phyloP scores from a whole-genome alignment of 2,113 vertebrate species.

The Erinaceus europaeus region DNA sequence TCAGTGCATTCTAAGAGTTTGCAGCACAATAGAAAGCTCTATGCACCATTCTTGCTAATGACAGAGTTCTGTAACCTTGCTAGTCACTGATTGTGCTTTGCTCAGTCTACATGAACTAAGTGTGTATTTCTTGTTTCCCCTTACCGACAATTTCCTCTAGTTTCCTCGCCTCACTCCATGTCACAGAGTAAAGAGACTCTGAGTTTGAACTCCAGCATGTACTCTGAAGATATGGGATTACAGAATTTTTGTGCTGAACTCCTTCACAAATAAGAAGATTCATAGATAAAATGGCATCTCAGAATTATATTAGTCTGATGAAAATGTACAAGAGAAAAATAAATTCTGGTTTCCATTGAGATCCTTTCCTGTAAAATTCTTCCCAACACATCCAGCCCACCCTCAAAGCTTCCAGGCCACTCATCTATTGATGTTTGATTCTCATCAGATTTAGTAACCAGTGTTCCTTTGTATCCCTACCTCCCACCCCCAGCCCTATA shows the following conservation, averaged over 20 bases:
- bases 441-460: neutral
- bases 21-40: accelerated
- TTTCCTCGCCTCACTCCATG: too few species aligned
- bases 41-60: neutral
- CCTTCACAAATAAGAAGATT: neutral
- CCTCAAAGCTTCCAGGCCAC: neutral
- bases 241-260: neutral
- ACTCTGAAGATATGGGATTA: neutral
- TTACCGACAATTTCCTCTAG: neutral
- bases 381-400: too few species aligned
- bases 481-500: neutral
- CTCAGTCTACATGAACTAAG: neutral
- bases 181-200: neutral
- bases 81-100: neutral
- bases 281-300: neutral
- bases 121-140: neutral
- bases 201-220: neutral
- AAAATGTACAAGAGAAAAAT: neutral
- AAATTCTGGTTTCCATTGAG: neutral
- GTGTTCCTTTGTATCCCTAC: neutral
- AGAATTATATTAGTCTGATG: neutral
- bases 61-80: neutral
- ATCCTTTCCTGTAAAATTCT: neutral
- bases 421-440: neutral
- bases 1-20: neutral